Percentiles rank a stretch among this genome's conserved stretches.
phyloP scores from a whole-genome alignment of 2,113 vertebrate species.

The Leucosticte australis region DNA sequence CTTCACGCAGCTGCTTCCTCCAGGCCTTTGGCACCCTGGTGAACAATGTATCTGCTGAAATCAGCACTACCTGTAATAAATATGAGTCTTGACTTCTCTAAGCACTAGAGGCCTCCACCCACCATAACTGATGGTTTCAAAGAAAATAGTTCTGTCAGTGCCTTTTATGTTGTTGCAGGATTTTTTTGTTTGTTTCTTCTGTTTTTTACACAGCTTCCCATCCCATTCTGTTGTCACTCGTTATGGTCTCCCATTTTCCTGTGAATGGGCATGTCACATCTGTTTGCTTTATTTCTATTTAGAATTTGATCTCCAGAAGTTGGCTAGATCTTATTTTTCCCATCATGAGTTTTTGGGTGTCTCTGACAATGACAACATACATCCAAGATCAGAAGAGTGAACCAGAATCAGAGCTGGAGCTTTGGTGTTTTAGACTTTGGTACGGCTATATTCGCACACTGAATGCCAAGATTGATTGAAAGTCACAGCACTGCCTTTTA shows the following conservation, averaged over 20 bases:
- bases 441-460: not conserved
- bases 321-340: not conserved
- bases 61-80: slow-evolving; percentile 45
- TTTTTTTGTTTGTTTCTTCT: not conserved
- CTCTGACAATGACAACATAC: not conserved
- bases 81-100: slow-evolving; percentile 7
- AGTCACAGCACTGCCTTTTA: slow-evolving; percentile 52
- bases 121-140: slow-evolving; percentile 14
- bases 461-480: slow-evolving; percentile 9
- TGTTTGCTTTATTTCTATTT: not conserved
- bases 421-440: not conserved
- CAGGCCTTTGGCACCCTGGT: not conserved
- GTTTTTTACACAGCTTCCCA: not conserved
- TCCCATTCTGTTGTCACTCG: not conserved
- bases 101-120: slow-evolving; percentile 10
- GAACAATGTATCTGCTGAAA: slow-evolving; percentile 16
- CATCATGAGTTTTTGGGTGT: not conserved
- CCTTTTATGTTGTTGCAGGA: not conserved
- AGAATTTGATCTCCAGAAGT: not conserved
- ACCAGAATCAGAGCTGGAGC: not conserved
- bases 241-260: not conserved
- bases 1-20: slow-evolving; percentile 30
- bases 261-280: not conserved
- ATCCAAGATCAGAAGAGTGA: not conserved
- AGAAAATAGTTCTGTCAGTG: not conserved